phyloP scores from a whole-genome alignment of 2,113 vertebrate genomes.

The Ameiurus melas region DNA sequence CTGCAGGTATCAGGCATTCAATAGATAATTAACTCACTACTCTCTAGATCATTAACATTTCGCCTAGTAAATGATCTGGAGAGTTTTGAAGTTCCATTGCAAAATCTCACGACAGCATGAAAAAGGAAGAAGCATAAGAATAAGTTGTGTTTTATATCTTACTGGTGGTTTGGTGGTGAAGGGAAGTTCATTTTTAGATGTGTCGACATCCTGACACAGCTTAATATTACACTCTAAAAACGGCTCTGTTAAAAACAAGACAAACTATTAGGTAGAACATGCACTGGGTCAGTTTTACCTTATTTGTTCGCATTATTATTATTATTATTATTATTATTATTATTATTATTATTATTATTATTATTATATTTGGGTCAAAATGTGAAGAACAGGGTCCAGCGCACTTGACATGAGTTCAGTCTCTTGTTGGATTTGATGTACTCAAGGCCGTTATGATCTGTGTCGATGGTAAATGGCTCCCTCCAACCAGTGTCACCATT shows the following conservation, averaged over 20 bases:
- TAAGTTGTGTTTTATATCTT: not conserved
- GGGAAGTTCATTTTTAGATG: not conserved
- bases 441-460: too few relatives aligned
- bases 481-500: too few relatives aligned
- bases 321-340: not conserved
- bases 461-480: too few relatives aligned
- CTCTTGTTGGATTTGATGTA: too few relatives aligned
- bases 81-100: not conserved
- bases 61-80: constrained; percentile 1
- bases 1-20: not conserved
- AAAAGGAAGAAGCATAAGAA: not conserved
- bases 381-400: not conserved
- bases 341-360: too few relatives aligned
- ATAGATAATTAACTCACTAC: not conserved
- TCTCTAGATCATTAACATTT: constrained; percentile 8
- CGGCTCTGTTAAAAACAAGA: not conserved
- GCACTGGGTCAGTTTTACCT: not conserved
- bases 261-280: not conserved
- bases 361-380: too few relatives aligned
- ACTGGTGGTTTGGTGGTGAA: not conserved
- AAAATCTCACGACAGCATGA: not conserved
- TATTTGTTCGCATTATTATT: not conserved
- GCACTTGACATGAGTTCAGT: too few relatives aligned
- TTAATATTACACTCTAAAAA: not conserved
- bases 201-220: not conserved